Base-by-base conservation (phyloP, 2,113 vertebrate species). In the Brachyistius frenatus region DNA sequence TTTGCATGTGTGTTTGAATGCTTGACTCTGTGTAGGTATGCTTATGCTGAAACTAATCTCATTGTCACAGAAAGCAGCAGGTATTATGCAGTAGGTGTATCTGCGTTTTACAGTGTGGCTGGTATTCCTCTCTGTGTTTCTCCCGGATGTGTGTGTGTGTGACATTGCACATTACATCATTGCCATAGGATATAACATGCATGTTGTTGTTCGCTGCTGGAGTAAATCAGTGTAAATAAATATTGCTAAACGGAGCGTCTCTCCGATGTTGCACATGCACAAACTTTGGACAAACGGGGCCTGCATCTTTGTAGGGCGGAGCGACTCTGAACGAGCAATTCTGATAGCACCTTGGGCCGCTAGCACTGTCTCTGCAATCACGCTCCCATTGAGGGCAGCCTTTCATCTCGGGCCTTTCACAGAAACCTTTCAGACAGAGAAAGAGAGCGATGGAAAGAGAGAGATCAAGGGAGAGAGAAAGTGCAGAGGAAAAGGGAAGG, bases 361-460 rank as follows among this genome's bases (percentile, higher is more conserved):
- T 37, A 73, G 89, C 74, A 50, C 84, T 66, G 81, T 90, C 81
- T 80, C 80, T 80, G 90, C 86, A 92, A 92, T 94, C 90, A 90
- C 63, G 53, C 80, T 85, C 41, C 81, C 81, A 90, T 87, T 88
- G 85, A 89, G 80, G 80, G 68, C 79, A 68, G 74, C 79, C 89
- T 93, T 93, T 94, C 90, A 92, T 93, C 91, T 89, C 53, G 3
- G 60, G 81, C 85, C 81, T 91, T 93, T 94, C 85, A 91, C 72
- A 81, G 66, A 84, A 91, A 78, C 87, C 90, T 90, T 93, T 92
- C 84, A 91, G 83, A 80, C 7, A 5, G 9, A 87, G 78, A 86
- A 86, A 82, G 71, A 60, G 70, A 75, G 70, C 72, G 86, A 89
- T 83, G 77, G 86, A 78, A 71, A 57, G 71, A 68, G 81, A 50